These are phyloP conservation scores for Aphelinus atriplicis DNA, from an alignment of 1,140 invertebrate species.

Conservation along the genomic window DNA sequence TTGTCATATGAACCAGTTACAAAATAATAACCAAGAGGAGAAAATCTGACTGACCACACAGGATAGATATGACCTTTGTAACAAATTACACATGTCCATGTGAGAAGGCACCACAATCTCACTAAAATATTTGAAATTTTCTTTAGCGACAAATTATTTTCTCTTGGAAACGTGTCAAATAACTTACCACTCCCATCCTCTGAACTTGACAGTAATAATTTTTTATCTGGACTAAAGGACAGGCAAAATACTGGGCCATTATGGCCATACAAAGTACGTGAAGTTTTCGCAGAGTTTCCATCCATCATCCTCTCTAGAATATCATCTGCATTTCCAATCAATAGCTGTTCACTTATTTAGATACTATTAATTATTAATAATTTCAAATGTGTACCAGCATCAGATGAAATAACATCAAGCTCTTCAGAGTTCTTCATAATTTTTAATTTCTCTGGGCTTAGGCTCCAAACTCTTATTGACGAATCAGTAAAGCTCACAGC, in stretches of 20 bases:
- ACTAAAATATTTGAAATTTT: slow-evolving; percentile 67
- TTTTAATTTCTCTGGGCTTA: slow-evolving; percentile 87
- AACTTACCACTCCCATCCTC: slow-evolving; percentile 87
- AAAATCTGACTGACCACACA: slow-evolving; percentile 94
- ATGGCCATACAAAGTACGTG: slow-evolving; percentile 85
- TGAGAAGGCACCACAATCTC: slow-evolving; percentile 94
- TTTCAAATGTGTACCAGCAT: slow-evolving; percentile 74
- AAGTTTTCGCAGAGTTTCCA: slow-evolving; percentile 84
- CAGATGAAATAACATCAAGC: slow-evolving; percentile 88
- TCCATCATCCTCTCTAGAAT: slow-evolving; percentile 96
- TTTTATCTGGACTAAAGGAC: slow-evolving; percentile 91
- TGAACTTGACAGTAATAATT: slow-evolving; percentile 88
- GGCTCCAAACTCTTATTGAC: slow-evolving; percentile 88
- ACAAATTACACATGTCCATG: slow-evolving; percentile 89
- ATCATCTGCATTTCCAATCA: slow-evolving; percentile 70
- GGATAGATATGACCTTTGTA: slow-evolving; percentile 95
- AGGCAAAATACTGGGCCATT: slow-evolving; percentile 90
- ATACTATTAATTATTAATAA: background rate
- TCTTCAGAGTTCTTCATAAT: slow-evolving; percentile 88
- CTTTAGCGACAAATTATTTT: too few species aligned
- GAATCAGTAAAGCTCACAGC: slow-evolving; percentile 93
- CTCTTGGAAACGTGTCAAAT: background rate
- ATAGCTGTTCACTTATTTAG: too few species aligned
- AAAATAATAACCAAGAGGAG: slow-evolving; percentile 95
- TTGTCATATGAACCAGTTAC: slow-evolving; percentile 91